These are phyloP conservation scores for Parambassis ranga DNA, from an alignment of 2,797 vertebrate genomes.

Conservation along the genomic window DNA sequence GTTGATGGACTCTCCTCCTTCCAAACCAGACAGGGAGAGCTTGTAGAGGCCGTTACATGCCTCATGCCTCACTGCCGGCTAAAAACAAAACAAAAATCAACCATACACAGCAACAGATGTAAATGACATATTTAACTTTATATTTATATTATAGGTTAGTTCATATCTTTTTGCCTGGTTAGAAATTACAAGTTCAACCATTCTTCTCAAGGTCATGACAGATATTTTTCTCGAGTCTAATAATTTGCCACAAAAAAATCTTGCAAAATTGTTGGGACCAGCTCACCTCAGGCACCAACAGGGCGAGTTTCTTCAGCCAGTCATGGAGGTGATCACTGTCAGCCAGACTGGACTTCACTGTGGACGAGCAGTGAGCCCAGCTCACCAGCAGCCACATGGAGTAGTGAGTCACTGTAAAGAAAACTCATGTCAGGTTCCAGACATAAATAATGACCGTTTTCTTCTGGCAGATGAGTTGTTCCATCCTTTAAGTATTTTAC, in stretches of 20 bases:
- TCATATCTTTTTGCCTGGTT: too few species aligned
- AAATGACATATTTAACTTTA: too few species aligned
- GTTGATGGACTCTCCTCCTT: constrained; percentile 97
- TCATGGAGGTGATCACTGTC: constrained; percentile 97
- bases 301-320: constrained; percentile 96
- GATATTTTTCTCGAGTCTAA: too few species aligned
- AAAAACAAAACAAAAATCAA: background rate
- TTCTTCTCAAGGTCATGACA: too few species aligned
- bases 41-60: constrained; percentile 98
- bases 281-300: constrained; percentile 95
- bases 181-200: too few species aligned
- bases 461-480: too few species aligned
- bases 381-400: constrained; percentile 99
- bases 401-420: constrained; percentile 91
- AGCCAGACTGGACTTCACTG: constrained; percentile 96
- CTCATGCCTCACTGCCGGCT: constrained; percentile 96
- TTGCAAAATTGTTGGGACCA: accelerated
- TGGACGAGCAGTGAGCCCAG: constrained; percentile 97
- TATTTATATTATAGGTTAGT: too few species aligned
- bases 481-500: background rate
- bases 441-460: background rate
- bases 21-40: constrained; percentile 93
- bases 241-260: too few species aligned
- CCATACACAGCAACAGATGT: background rate
- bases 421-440: background rate